These are phyloP conservation scores for Dryobates pubescens DNA, from an alignment of 2,797 vertebrate genomes.

Conservation along the genomic window DNA sequence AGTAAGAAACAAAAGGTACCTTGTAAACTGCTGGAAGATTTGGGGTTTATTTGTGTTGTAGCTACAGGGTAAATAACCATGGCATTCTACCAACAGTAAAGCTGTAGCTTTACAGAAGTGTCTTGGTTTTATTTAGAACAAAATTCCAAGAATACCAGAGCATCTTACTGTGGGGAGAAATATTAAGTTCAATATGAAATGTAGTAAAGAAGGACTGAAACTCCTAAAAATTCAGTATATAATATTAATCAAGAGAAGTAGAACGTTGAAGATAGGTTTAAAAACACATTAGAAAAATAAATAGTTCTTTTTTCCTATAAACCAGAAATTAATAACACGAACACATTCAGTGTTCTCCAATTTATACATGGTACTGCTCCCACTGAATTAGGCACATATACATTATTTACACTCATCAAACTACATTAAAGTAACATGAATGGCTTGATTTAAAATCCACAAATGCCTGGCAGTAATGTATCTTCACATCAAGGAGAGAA, in stretches of 20 bases:
- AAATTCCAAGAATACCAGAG: neutral
- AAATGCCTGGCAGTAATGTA: conserved; percentile 44
- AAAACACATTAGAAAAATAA: neutral
- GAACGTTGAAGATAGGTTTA: neutral
- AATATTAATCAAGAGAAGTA: neutral
- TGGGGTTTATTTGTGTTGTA: neutral
- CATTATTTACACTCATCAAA: conserved; percentile 62
- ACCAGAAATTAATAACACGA: conserved; percentile 23
- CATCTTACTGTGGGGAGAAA: neutral
- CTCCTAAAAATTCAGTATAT: neutral
- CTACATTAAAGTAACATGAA: conserved; percentile 61
- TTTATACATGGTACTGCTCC: neutral
- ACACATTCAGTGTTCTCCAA: conserved; percentile 21
- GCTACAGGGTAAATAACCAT: neutral
- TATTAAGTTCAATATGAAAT: neutral
- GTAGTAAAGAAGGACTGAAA: neutral
- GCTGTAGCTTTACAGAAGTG: neutral
- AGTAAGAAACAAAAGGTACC: neutral
- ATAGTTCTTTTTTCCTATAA: conserved; percentile 3
- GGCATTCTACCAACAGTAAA: conserved; percentile 21
- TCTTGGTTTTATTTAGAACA: neutral
- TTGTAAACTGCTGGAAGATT: neutral
- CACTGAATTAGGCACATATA: conserved; percentile 44
- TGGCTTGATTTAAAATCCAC: conserved; percentile 47
- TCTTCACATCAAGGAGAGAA: conserved; percentile 33